Conservation (phyloP, 2,888 invertebrate species). For the Trichopria drosophilae region DNA sequence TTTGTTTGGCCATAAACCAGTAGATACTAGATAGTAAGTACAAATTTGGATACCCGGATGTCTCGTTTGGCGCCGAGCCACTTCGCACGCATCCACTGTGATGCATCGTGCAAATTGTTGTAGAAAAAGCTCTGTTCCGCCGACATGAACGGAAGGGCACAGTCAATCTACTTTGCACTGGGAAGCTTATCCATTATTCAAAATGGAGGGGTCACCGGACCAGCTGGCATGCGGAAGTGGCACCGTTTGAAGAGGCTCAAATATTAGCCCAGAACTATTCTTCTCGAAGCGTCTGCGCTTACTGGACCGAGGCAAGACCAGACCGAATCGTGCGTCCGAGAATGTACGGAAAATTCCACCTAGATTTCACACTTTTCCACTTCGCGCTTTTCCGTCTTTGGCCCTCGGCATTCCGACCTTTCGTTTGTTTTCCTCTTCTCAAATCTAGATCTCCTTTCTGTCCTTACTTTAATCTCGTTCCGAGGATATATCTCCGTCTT, state of each 20-base stretch:
- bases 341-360: no score
- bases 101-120: conserved; percentile 30
- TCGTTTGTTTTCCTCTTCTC: background rate
- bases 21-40: no score
- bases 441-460: conserved; percentile 1
- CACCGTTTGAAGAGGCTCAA: conserved; percentile 40
- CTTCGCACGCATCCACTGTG: conserved; percentile 14
- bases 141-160: conserved; percentile 25
- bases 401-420: background rate
- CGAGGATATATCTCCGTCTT: no score
- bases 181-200: conserved; percentile 44
- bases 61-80: no score
- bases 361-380: no score
- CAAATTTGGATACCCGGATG: no score
- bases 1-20: no score
- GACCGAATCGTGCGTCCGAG: no score
- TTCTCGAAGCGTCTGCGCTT: conserved; percentile 28
- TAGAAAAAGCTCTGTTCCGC: conserved; percentile 33
- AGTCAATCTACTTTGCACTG: conserved; percentile 39
- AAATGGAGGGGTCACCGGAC: conserved; percentile 35
- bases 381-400: background rate
- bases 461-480: conserved; percentile 5
- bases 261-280: conserved; percentile 39
- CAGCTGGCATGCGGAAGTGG: conserved; percentile 42
- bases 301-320: no score